Evolutionary conservation across 2,797 vertebrate species (phyloP).

Genomic region (Poliocrania exsul): DNA sequence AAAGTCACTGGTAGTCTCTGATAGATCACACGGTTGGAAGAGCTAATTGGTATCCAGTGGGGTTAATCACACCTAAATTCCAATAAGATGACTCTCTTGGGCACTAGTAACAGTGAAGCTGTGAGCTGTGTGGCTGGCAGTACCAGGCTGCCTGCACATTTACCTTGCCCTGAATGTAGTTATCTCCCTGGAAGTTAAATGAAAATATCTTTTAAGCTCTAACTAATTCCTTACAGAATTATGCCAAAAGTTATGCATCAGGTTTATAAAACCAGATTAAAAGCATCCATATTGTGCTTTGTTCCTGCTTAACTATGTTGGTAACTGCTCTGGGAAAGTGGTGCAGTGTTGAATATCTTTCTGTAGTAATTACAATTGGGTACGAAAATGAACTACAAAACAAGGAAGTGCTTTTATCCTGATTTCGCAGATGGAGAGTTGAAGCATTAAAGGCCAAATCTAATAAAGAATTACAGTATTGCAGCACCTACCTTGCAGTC

Average conservation of each 20-base stretch:
- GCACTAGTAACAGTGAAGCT: not conserved
- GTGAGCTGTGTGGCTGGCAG: not conserved
- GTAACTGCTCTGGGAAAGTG: conserved; percentile 15
- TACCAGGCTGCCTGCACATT: not conserved
- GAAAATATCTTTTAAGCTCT: conserved; percentile 7
- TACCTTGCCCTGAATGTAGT: not conserved
- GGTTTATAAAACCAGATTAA: conserved; percentile 51
- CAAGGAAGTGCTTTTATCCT: conserved; percentile 34
- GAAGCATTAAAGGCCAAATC: conserved; percentile 51
- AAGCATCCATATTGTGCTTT: conserved; percentile 39
- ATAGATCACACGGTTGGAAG: not conserved
- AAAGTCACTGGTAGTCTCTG: not conserved
- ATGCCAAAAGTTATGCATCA: not conserved
- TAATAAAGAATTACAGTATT: conserved; percentile 52
- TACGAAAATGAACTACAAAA: conserved; percentile 46
- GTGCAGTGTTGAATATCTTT: conserved; percentile 25
- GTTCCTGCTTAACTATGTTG: conserved; percentile 32
- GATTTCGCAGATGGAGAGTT: conserved; percentile 34
- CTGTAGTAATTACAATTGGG: conserved; percentile 47
- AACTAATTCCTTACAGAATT: not conserved
- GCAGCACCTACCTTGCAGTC: conserved; percentile 33
- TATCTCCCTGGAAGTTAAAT: not conserved
- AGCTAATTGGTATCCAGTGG: conserved; percentile 46
- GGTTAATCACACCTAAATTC: conserved; percentile 41
- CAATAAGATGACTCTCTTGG: not conserved